These are phyloP conservation scores for Jaculus jaculus DNA, from an alignment of 2,113 vertebrate species.

Conservation along the genomic window DNA sequence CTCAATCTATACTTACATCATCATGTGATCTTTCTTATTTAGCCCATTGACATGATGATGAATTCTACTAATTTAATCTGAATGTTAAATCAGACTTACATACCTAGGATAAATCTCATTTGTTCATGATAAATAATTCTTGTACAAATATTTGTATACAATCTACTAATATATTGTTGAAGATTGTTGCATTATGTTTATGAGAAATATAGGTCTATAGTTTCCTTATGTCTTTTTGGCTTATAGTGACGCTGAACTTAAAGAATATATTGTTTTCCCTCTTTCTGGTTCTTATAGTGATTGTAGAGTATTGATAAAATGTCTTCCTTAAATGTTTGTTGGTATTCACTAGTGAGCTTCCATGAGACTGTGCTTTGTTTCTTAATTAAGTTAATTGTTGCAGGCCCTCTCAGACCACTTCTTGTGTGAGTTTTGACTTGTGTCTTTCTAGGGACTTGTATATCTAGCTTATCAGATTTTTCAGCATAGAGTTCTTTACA, in stretches of 20 bases:
- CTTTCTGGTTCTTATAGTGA: neutral
- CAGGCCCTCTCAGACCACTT: neutral
- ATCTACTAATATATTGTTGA: neutral
- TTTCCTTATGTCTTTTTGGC: neutral
- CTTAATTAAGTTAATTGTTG: neutral
- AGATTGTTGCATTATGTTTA: neutral
- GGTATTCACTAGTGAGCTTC: neutral
- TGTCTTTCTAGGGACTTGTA: neutral
- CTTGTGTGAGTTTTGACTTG: neutral
- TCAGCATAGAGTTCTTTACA: neutral
- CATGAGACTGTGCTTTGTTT: neutral
- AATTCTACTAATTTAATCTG: neutral
- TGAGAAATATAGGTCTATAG: neutral
- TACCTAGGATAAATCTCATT: neutral
- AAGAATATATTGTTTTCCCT: neutral
- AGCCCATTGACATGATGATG: neutral
- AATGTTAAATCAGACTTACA: neutral
- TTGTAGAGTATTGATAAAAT: neutral
- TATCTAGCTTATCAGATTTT: neutral
- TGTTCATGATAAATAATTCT: neutral
- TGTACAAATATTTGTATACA: neutral
- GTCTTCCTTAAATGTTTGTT: neutral
- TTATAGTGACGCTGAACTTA: neutral
- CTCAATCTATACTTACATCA: too few relatives aligned
- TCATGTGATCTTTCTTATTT: too few relatives aligned